A percentile compares a stretch with the other conserved stretches of the same genome.
Conservation (phyloP, 2,888 invertebrate genomes). For the Cheilosia scutellata region DNA sequence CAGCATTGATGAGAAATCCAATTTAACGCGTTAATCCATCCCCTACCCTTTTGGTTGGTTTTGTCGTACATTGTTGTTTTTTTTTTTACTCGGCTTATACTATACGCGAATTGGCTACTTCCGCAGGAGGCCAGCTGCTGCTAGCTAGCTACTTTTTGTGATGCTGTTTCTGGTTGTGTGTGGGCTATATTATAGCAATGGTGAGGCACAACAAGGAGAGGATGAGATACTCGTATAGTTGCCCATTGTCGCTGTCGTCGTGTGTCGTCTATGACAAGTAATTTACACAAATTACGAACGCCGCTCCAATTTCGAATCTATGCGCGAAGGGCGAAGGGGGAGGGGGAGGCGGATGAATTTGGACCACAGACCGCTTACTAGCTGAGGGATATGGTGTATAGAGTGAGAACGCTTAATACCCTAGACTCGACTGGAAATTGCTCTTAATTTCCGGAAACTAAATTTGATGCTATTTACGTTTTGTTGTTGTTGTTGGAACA, state of each 20-base stretch:
- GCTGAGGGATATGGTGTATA: neutral
- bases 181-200: constrained; percentile 16
- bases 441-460: constrained; percentile 76
- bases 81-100: constrained; percentile 36
- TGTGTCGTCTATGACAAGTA: constrained; percentile 75
- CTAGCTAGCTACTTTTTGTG: constrained; percentile 14
- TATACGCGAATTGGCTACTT: constrained; percentile 72
- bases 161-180: constrained; percentile 48
- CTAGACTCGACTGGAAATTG: constrained; percentile 72
- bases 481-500: constrained; percentile 39
- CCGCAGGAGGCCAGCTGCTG: constrained; percentile 74
- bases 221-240: constrained; percentile 39
- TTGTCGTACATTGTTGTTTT: constrained; percentile 28
- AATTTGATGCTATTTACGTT: constrained; percentile 73
- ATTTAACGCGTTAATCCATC: constrained; percentile 74
- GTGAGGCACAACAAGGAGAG: constrained; percentile 1
- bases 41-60: constrained; percentile 52
- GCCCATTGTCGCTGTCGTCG: constrained; percentile 71
- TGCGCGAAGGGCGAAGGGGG: constrained; percentile 1
- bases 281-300: constrained; percentile 76
- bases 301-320: constrained; percentile 67
- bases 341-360: neutral
- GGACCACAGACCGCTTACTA: constrained; percentile 43
- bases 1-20: constrained; percentile 73
- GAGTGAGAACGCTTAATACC: constrained; percentile 59